phyloP scores from a whole-genome alignment of 1,140 invertebrate species.

The Cydia strobilella region DNA sequence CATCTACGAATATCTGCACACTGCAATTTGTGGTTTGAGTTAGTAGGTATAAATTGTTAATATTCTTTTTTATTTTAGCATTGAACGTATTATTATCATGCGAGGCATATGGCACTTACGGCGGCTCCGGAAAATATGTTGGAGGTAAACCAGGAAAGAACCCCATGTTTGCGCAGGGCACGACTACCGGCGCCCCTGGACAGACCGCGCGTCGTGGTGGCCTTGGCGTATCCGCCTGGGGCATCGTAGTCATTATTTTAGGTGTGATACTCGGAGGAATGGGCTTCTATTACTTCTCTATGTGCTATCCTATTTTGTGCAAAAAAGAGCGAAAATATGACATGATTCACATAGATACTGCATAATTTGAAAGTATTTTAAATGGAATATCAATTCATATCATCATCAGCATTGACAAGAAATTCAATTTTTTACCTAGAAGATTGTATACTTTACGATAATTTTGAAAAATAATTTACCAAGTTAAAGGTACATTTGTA shows the following conservation, averaged over 20 bases:
- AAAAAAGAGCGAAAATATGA: conserved; percentile 82
- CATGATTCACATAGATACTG: conserved; percentile 80
- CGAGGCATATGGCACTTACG: conserved; percentile 45
- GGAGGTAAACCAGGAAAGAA: conserved; percentile 42
- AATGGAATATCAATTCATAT: conserved; percentile 48
- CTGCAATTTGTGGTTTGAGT: background rate
- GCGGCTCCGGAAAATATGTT: conserved; percentile 42
- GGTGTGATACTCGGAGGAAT: conserved; percentile 78
- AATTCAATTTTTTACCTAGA: background rate
- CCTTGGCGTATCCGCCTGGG: conserved; percentile 81
- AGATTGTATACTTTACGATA: background rate
- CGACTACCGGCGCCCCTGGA: conserved; percentile 41
- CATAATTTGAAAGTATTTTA: conserved; percentile 53
- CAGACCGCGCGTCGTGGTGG: conserved; percentile 67
- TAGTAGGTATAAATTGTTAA: background rate
- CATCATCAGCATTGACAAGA: conserved; percentile 33
- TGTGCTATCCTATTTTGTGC: conserved; percentile 83
- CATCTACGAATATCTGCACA: conserved; percentile 10
- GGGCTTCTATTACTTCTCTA: conserved; percentile 81
- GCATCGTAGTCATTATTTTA: conserved; percentile 80
- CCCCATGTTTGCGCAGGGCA: conserved; percentile 42
- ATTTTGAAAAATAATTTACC: background rate
- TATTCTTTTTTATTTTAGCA: conserved; percentile 50
- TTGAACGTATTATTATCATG: conserved; percentile 50
- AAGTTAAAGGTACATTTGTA: background rate